Evolutionary conservation across 1,140 invertebrate species (phyloP), one percentile per base, ranked within the genome.

Genomic region (Chymomyza costata): DNA sequence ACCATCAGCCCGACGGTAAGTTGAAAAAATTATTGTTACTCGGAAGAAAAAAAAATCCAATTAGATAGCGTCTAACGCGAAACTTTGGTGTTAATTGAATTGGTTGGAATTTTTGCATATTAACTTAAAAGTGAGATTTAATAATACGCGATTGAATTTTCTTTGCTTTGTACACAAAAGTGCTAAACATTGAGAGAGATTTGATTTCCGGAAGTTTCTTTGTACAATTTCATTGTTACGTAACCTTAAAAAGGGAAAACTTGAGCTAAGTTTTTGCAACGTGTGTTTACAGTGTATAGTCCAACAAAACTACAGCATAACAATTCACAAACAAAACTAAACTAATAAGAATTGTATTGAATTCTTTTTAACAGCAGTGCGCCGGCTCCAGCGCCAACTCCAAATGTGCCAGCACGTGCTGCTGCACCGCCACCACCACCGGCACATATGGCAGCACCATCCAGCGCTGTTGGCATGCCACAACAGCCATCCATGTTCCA

Each of bases 1-100:
- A 45, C 88, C 90, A 58, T 90, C 91, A 31, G 84, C 86, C 14
- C 84, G 89, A 69, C 87, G 89, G 89, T 90, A 87, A 86, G 74
- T 57, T 32, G 8, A 7, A 43, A 46, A 8, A 10, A 47, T 13
- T 37, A 32, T 21, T 43, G 11, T 16, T 35, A 25, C 16, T 45
- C 39, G 28, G 44, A 31, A 18, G 37, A 35, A 3, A 19, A 51
- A 45, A 37, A 35, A 21, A 32, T 11, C 34, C 31, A 31, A n/a
- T 7, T 25, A 28, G 18, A 25, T 5, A 8, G 3, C 3, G 21
- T 8, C 21, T 25, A 25, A 25, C 8, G 21, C 8, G 21, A n/a
- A n/a, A n/a, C n/a, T n/a, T n/a, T n/a, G n/a, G n/a, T n/a, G n/a
- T n/a, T 8, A 25, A 25, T 25, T 8, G 3, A 5, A 25, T 5